Evolutionary conservation across 2,113 vertebrate genomes (phyloP).

Genomic region (Xiphophorus maculatus): DNA sequence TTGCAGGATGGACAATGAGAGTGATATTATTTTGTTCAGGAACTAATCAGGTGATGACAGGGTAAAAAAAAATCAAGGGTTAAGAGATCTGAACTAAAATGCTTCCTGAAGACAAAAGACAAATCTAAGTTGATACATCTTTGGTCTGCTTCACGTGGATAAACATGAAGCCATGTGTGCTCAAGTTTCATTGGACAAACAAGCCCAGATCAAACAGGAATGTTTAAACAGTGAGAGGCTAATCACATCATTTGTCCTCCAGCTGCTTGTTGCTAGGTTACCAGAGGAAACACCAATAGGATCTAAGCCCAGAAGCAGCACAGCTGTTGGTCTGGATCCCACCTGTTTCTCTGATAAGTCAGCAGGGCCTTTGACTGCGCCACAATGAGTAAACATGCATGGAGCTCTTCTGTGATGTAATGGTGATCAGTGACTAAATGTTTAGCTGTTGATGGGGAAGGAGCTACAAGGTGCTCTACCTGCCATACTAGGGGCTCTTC

Average conservation of each 20-base stretch:
- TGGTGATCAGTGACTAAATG: not conserved
- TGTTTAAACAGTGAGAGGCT: slow-evolving; percentile 13
- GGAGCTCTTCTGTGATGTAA: not conserved
- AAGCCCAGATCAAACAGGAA: slow-evolving; percentile 30
- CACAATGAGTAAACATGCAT: not conserved
- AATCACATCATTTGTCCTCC: slow-evolving; percentile 10
- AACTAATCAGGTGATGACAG: too few relatives aligned
- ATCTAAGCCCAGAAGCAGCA: slow-evolving; percentile 3
- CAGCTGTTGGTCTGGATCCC: slow-evolving; percentile 33
- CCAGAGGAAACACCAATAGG: slow-evolving; percentile 9
- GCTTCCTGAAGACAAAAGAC: not conserved
- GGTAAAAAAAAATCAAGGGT: not conserved
- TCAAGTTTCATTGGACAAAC: slow-evolving; percentile 39
- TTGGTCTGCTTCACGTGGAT: not conserved
- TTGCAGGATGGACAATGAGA: too few relatives aligned
- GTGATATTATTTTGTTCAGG: too few relatives aligned
- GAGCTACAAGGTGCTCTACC: slow-evolving; percentile 67
- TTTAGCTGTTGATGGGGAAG: slow-evolving; percentile 3
- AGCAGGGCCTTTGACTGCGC: slow-evolving; percentile 3
- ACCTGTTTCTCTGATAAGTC: slow-evolving; percentile 19
- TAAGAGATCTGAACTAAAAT: not conserved
- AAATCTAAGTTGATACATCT: not conserved
- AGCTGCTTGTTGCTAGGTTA: slow-evolving; percentile 53
- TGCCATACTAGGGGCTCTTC: slow-evolving; percentile 71
- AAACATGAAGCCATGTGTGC: not conserved